phyloP scores from a whole-genome alignment of 2,888 invertebrate genomes.

The Tenthredo amoena region DNA sequence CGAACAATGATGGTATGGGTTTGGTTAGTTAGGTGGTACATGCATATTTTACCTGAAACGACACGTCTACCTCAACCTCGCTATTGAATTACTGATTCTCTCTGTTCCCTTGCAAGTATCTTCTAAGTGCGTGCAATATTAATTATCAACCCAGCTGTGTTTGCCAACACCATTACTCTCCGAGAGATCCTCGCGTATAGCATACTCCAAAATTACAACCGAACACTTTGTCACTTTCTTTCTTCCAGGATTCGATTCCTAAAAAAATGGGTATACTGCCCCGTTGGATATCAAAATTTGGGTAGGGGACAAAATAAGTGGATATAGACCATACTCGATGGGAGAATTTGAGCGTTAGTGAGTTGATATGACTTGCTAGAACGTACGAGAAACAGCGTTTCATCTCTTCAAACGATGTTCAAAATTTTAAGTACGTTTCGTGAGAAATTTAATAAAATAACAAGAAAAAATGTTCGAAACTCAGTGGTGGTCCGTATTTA shows the following conservation, averaged over 20 bases:
- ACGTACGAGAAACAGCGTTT: no score
- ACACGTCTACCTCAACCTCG: slow-evolving; percentile 19
- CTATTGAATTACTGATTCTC: slow-evolving; percentile 43
- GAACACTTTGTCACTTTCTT: background rate
- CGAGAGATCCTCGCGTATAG: background rate
- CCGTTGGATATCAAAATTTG: background rate
- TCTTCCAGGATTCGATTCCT: background rate
- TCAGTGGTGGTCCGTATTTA: background rate
- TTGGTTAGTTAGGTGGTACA: background rate
- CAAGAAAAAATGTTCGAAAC: background rate
- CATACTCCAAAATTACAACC: background rate
- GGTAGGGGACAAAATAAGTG: no score
- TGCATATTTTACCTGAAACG: slow-evolving; percentile 17
- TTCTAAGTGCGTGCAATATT: slow-evolving; percentile 45
- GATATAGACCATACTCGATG: no score
- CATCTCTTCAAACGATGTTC: no score
- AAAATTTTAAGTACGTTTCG: no score
- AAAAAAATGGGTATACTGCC: background rate
- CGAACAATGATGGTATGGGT: slow-evolving; percentile 16
- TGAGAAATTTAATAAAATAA: no score
- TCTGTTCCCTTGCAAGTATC: slow-evolving; percentile 34
- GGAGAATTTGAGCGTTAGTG: no score
- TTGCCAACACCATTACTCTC: slow-evolving; percentile 1
- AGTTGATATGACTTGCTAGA: no score
- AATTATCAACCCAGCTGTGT: slow-evolving; percentile 45